Percentiles rank a stretch among this genome's conserved stretches.
These are phyloP conservation scores for Phengaris arion DNA, from an alignment of 2,888 invertebrate genomes.

Conservation along the genomic window DNA sequence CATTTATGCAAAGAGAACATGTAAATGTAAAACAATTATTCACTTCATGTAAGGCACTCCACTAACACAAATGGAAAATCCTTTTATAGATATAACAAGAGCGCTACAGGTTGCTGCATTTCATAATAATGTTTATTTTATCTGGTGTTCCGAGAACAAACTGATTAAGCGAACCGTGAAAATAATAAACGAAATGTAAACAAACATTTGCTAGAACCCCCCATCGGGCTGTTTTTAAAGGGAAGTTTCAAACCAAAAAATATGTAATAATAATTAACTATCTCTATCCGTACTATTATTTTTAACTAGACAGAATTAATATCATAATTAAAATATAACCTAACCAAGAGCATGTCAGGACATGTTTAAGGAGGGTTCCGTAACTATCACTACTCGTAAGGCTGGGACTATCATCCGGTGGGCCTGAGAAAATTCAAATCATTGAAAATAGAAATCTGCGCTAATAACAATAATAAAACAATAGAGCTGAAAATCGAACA, in stretches of 20 bases:
- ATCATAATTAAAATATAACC: too few species aligned
- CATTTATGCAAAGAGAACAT: slow-evolving; percentile 20
- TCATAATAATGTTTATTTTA: slow-evolving; percentile 14
- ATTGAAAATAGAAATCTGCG: too few species aligned
- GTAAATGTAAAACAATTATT: slow-evolving; percentile 25
- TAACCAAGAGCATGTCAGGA: too few species aligned
- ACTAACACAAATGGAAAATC: neutral
- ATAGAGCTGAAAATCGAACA: too few species aligned
- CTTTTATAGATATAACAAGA: neutral
- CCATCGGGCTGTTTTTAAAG: neutral
- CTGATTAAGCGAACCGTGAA: neutral
- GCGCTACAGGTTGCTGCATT: slow-evolving; percentile 21
- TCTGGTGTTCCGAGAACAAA: neutral
- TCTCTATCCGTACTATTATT: too few species aligned
- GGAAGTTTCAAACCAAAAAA: neutral
- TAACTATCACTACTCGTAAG: too few species aligned
- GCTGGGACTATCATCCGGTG: too few species aligned
- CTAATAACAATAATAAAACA: too few species aligned
- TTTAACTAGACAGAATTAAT: too few species aligned
- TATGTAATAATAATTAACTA: too few species aligned
- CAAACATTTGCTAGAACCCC: neutral
- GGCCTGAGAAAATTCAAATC: too few species aligned
- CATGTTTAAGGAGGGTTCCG: too few species aligned
- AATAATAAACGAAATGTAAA: slow-evolving; percentile 14
- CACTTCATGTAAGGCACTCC: neutral